Evolutionary conservation across 2,888 invertebrate species (phyloP), one percentile per base, ranked within the genome.

Genomic region (Julus scanicus): DNA sequence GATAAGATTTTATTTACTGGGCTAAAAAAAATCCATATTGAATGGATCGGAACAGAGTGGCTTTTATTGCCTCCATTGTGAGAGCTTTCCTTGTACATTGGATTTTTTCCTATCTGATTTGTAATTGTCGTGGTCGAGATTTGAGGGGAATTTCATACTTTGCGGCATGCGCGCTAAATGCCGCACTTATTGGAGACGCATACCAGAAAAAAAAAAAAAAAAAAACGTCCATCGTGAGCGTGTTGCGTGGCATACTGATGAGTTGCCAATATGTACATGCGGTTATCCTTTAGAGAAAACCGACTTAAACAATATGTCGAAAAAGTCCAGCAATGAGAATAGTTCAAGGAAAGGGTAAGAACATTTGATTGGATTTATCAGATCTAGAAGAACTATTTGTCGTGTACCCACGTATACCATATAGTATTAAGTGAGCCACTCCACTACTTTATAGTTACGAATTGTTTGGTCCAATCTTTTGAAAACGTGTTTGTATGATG

Each of bases 41-140:
- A 53, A 53, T 53, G 53, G 53, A 53, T 53, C 53, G 53, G 53
- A 53, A 53, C 53, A 53, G 53, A 53, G 53, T 53, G 53, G 53
- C 53, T 53, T 53, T 53, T 53, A 53, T 53, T 53, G 53, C 53
- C 53, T 53, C 53, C 53, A 53, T 53, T 53, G 53, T 53, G 53
- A 53, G 53, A 9, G 53, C 48, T 53, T 48, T 6, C 53, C 53
- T 48, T 2, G 53, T 53, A 15, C 53, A 53, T 53, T 15, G 53
- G 53, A 53, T 53, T 53, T 53, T 53, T 53, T 15, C 15, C 53
- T 15, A 53, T 53, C 53, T 53, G 53, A 53, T 53, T 53, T 53
- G 53, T 53, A 53, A 53, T 53, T 53, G 53, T 53, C 53, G 53
- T 53, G 53, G 53, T 53, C 53, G 53, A 53, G 53, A 53, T 53